These are phyloP conservation scores for Polyommatus iphigenia DNA, from an alignment of 2,888 invertebrate genomes.

Conservation along the genomic window DNA sequence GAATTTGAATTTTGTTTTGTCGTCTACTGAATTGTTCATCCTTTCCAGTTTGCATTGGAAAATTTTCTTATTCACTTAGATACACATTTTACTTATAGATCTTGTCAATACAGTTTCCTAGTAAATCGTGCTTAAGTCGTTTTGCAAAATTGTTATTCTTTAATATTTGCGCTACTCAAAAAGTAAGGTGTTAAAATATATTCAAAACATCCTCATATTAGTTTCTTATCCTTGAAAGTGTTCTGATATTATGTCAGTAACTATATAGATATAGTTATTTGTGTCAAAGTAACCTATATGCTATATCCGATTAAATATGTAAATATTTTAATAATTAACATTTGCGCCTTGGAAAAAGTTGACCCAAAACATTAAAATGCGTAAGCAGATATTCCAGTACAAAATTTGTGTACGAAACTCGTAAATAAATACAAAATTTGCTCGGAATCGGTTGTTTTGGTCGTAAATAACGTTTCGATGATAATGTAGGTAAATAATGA, in stretches of 20 bases:
- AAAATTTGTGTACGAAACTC: not conserved
- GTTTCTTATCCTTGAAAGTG: not conserved
- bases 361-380: not conserved
- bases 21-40: not conserved
- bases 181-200: not conserved
- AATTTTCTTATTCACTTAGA: not conserved
- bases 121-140: not conserved
- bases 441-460: not conserved
- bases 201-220: not conserved
- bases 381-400: not conserved
- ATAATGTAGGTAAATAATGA: constrained; percentile 7
- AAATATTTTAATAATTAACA: not conserved
- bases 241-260: not conserved
- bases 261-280: not conserved
- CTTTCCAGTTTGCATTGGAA: not conserved
- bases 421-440: not conserved
- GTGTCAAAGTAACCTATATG: not conserved
- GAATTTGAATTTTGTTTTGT: not conserved
- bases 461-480: constrained; percentile 12
- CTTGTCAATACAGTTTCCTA: not conserved
- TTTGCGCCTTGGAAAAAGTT: not conserved
- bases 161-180: not conserved
- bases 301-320: not conserved
- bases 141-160: constrained; percentile 1
- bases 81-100: not conserved